A percentile compares a stretch with the other conserved stretches of the same genome.
phyloP scores from a whole-genome alignment of 1,140 invertebrate genomes.

The Nylanderia fulva region DNA sequence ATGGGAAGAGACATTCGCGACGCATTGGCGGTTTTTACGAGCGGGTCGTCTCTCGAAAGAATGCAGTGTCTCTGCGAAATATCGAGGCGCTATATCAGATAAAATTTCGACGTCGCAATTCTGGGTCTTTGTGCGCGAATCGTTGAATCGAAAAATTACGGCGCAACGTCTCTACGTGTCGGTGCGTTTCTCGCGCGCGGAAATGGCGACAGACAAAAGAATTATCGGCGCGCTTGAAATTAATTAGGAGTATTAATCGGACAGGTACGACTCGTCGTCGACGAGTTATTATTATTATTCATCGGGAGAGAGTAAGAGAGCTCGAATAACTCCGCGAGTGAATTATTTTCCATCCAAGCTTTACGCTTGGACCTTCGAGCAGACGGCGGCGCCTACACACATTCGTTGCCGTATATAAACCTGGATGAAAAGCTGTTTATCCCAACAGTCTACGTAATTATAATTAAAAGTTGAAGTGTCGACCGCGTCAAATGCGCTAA shows the following conservation, averaged over 20 bases:
- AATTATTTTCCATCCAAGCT: slow-evolving; percentile 56
- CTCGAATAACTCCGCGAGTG: slow-evolving; percentile 46
- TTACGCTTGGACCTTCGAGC: slow-evolving; percentile 20
- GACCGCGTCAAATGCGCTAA: slow-evolving; percentile 41
- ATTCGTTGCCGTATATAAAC: slow-evolving; percentile 30
- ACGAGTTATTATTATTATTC: slow-evolving; percentile 54
- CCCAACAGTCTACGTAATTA: slow-evolving; percentile 27
- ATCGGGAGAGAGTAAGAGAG: no score
- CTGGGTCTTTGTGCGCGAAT: background rate
- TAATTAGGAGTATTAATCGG: slow-evolving; percentile 55
- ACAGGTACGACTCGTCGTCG: slow-evolving; percentile 6
- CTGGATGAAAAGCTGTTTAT: slow-evolving; percentile 43
- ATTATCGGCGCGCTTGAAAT: slow-evolving; percentile 62
- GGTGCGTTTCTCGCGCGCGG: background rate
- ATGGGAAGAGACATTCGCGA: background rate
- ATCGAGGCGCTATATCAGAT: background rate
- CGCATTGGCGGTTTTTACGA: background rate
- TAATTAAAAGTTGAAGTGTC: slow-evolving; percentile 58
- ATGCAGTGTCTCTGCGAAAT: background rate
- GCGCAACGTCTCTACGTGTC: background rate
- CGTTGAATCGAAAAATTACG: slow-evolving; percentile 30
- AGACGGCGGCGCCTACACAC: background rate
- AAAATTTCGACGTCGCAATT: background rate
- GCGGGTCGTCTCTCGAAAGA: background rate
- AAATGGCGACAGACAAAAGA: slow-evolving; percentile 42